Evolutionary conservation across 2,797 vertebrate genomes (phyloP), one percentile per base, ranked within the genome.

Genomic region (Pseudocheirus occidentalis): DNA sequence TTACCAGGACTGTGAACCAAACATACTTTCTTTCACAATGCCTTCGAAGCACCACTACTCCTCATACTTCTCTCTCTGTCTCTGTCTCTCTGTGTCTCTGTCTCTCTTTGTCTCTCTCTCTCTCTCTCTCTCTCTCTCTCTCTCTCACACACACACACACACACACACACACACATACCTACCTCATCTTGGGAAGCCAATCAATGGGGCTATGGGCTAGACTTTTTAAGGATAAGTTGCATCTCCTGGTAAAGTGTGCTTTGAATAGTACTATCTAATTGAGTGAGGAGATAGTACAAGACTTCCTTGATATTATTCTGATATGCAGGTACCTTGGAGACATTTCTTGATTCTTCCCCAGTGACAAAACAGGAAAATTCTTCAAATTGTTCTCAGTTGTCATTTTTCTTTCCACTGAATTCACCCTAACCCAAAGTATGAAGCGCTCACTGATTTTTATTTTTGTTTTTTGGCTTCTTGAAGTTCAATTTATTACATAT

Each of bases 151-250:
- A 29, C 27, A 59, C 58, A 62, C 59, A 62, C 59, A 62, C 59
- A 34, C 59, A 62, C 29, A 62, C 29, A 62, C 31, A 62, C 62
- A 66, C 73, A 50, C 7, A 81, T 0, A 3, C 6, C 18, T 16
- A 24, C 34, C 34, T n/a, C 62, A 34, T 66, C 14, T 66, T 66
- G 14, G 4, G 14, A 66, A 73, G n/a, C 10, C 16, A 73, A 7
- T 0, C 1, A 81, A 81, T 40, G n/a, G 1, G 0, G 18, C 0
- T 81, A 40, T 11, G 6, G 0, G 46, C 10, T 3, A 81, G n/a
- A 81, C n/a, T 34, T 81, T 2, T 40, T 81, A 81, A 5, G 18
- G n/a, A 40, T 81, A 34, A 66, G 5, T 40, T 73, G 12, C 34
- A 40, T 73, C n/a, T 73, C 16, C n/a, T 40, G 4, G n/a, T 4